Base-by-base conservation (phyloP, 2,888 invertebrate species). In the Tromatobia lineatoria region DNA sequence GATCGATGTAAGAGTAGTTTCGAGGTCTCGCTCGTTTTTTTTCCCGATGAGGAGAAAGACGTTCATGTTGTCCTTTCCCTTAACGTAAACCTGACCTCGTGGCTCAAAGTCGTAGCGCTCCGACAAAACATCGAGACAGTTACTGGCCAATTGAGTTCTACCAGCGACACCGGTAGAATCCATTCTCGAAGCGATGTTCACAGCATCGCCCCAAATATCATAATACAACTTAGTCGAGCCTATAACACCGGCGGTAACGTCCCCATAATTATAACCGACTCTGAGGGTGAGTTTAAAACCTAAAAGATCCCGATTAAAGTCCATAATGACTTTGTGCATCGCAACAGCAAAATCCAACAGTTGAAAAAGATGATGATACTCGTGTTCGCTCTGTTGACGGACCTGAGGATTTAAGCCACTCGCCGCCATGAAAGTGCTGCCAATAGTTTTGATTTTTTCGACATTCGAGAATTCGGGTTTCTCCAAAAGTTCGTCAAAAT, bases 121-220 rank as follows among this genome's bases (percentile, higher is more conserved):
- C 47, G 96, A 95, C 47, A 99, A 94, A 18, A 96, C 95, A 0
- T 95, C 94, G 59, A 97, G 94, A 90, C 97, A 97, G 79, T 96
- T 96, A 90, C 97, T 97, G 15, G 97, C 97, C 3, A 98, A 95
- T 92, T 98, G 98, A 87, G 99, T 97, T 69, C 97, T 95, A 81
- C 98, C 97, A 3, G 96, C 95, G 11, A 99, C 96, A 0, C 99
- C 99, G 0, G 99, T 99, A 0, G 98, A 98, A 94, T 99, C 99
- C 99, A 99, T 99, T 75, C 99, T 95, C 8, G 98, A 98, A 0
- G 99, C 98, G 80, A 99, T 98, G 93, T 99, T 99, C 0, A 99
- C 99, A 0, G 99, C 98, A 93, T 99, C 99, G 0, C 99, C 99
- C 99, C 99, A 99, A 89, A 99, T 99, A 93, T 99, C 99, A 90